Evolutionary conservation across 2,113 vertebrate species (phyloP), one percentile per base, ranked within the genome.

Genomic region (Centropristis striata): DNA sequence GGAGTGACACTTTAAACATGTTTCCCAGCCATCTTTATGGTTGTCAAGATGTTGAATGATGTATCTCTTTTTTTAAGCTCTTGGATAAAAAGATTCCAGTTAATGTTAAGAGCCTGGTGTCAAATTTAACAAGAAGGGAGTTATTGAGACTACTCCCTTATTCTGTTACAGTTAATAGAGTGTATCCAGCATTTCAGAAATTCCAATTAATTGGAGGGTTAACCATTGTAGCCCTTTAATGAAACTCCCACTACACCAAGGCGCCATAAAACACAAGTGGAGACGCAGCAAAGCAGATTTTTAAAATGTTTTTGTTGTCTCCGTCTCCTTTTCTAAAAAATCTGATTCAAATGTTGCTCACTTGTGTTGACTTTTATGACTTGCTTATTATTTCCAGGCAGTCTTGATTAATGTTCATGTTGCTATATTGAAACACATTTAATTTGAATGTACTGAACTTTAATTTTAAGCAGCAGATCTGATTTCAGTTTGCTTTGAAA

Each of bases 101-200:
- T 57, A 66, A 67, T 46, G 42, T 47, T 63, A 25, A n/a, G 54
- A n/a, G 28, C 16, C 39, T 44, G 50, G 28, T 60, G 71, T 78
- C 75, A 80, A 4, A 42, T 70, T 59, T 42, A 75, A 73, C 58
- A 84, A 84, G 65, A 60, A 42, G 60, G 60, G 54, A 75, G 59
- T 78, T 32, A 49, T 4, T 28, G 15, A 44, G 63, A 39, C 57
- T 72, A 18, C 69, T 78, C 42, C 54, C 27, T 15, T 36, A 42
- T 58, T 75, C 59, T 71, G 55, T 60, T 44, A 18, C 23, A 68
- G 71, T 66, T 41, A 70, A 73, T 54, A 49, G 44, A 42, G 63
- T 65, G 58, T 27, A 42, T 51, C 51, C 32, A 37, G n/a, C 27
- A 15, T 65, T 64, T 41, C 16, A 25, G 37, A 53, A 78, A 65